Percentiles rank a stretch among this genome's conserved stretches.
These are phyloP conservation scores for Natator depressus DNA, from an alignment of 2,113 vertebrate species.

Conservation along the genomic window DNA sequence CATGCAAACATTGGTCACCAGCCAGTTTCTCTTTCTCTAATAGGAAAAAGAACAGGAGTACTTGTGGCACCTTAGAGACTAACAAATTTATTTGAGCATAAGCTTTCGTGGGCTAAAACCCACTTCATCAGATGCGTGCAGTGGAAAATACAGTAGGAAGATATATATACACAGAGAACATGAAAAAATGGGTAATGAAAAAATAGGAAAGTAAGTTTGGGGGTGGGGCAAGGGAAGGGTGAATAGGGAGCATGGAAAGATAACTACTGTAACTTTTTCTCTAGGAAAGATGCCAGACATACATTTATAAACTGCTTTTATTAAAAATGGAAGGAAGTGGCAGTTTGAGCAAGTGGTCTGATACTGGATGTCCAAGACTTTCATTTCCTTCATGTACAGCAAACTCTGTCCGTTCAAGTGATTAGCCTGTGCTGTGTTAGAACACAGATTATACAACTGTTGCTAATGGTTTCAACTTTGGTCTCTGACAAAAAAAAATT, in stretches of 20 bases:
- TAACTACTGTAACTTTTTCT: background rate
- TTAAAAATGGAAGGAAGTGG: background rate
- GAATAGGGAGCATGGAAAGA: background rate
- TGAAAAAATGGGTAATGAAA: too few relatives aligned
- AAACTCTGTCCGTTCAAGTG: background rate
- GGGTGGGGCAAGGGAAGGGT: background rate
- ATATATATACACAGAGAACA: too few relatives aligned
- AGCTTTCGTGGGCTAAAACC: too few relatives aligned
- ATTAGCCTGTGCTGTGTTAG: background rate
- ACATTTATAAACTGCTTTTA: background rate
- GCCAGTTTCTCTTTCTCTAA: background rate
- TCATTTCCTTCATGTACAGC: background rate
- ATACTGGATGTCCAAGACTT: background rate
- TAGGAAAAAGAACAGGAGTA: too few relatives aligned
- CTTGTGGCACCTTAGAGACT: too few relatives aligned
- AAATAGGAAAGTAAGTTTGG: rapidly evolving
- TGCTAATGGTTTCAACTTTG: background rate
- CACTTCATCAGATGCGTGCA: too few relatives aligned
- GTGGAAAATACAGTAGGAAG: too few relatives aligned
- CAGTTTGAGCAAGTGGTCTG: background rate
- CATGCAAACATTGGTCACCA: background rate
- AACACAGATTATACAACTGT: background rate
- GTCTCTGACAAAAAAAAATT: constrained; percentile 15
- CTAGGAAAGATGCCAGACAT: background rate
- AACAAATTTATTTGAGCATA: too few relatives aligned